phyloP scores from a whole-genome alignment of 2,888 invertebrate species.

The Mythimna loreyi region DNA sequence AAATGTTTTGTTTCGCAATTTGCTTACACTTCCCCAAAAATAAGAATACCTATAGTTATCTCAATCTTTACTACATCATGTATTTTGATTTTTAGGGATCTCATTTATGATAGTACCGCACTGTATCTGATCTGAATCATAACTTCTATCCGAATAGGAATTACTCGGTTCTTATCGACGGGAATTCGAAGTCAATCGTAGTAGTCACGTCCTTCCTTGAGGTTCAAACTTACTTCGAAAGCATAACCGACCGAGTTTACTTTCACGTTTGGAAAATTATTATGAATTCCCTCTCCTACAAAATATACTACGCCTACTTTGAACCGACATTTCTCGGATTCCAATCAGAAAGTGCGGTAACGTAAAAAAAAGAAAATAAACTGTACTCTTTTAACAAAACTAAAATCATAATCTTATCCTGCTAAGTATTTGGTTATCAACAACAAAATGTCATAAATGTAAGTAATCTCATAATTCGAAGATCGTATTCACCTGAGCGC shows the following conservation, averaged over 20 bases:
- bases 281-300: background rate
- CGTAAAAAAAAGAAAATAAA: conserved; percentile 2
- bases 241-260: background rate
- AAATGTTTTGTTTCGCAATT: background rate
- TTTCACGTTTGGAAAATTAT: background rate
- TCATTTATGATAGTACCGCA: background rate
- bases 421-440: conserved; percentile 8
- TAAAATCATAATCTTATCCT: background rate
- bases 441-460: background rate
- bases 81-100: background rate
- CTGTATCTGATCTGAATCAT: background rate
- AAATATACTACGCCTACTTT: background rate
- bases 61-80: background rate
- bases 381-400: background rate
- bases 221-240: too few species aligned
- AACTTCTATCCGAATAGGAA: background rate
- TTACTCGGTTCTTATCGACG: background rate
- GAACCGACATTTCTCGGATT: background rate
- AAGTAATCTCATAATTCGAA: conserved; percentile 16
- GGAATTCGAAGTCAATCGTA: too few species aligned
- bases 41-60: background rate
- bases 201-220: too few species aligned
- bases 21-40: background rate
- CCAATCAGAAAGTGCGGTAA: background rate
- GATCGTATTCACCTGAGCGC: conserved; percentile 19